Percentiles rank a stretch among this genome's conserved stretches.
These are phyloP conservation scores for Pyrochroa serraticornis DNA, from an alignment of 2,888 invertebrate species.

Conservation along the genomic window DNA sequence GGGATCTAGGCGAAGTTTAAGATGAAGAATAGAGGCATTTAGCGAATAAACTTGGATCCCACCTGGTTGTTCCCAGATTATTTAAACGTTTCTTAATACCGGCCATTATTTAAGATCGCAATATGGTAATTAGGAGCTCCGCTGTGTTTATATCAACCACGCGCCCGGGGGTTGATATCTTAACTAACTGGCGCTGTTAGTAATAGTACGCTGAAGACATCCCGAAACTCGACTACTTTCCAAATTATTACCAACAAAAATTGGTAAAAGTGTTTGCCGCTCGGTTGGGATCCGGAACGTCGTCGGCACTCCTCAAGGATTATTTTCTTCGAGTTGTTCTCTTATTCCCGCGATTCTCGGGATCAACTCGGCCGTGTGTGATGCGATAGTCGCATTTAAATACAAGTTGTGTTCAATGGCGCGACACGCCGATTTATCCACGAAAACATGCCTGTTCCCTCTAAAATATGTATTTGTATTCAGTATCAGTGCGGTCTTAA, in stretches of 20 bases:
- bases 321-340: conserved; percentile 40
- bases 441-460: conserved; percentile 43
- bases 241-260: too few relatives aligned
- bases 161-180: conserved; percentile 47
- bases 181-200: conserved; percentile 40
- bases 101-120: conserved; percentile 59
- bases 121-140: conserved; percentile 53
- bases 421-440: conserved; percentile 46
- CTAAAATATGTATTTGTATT: conserved; percentile 55
- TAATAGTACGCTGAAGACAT: too few relatives aligned
- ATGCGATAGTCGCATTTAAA: conserved; percentile 52
- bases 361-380: conserved; percentile 48
- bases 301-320: conserved; percentile 36
- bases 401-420: conserved; percentile 49
- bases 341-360: conserved; percentile 35
- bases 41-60: conserved; percentile 57
- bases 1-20: conserved; percentile 39
- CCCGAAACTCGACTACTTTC: too few relatives aligned
- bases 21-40: conserved; percentile 56
- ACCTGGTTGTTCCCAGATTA: conserved; percentile 60
- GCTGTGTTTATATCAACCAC: conserved; percentile 43
- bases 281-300: conserved; percentile 18
- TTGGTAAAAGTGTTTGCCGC: conserved; percentile 27
- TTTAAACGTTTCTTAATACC: conserved; percentile 61
- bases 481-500: conserved; percentile 51